phyloP scores from a whole-genome alignment of 2,888 invertebrate species.

The Ennomos quercinarius region DNA sequence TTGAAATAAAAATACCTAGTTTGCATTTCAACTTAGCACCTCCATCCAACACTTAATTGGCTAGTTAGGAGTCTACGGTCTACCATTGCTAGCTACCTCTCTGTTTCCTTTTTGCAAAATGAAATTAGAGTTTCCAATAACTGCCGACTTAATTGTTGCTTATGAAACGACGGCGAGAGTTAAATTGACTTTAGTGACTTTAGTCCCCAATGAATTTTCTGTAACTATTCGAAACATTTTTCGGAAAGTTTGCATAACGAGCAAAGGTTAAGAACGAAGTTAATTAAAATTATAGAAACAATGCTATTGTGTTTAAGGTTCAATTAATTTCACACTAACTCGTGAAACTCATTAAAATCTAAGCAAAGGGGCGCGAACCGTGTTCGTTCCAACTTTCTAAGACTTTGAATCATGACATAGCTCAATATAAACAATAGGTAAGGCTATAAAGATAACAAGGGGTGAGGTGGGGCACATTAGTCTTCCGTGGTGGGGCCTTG shows the following conservation, averaged over 20 bases:
- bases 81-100: conserved; percentile 13
- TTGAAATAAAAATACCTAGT: conserved; percentile 41
- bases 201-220: conserved; percentile 8
- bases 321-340: conserved; percentile 32
- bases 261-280: conserved; percentile 18
- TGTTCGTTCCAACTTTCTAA: conserved; percentile 31
- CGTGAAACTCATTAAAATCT: conserved; percentile 28
- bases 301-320: conserved; percentile 25
- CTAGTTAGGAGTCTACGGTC: conserved; percentile 29
- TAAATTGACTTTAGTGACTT: conserved; percentile 18
- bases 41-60: conserved; percentile 39
- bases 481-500: conserved; percentile 66
- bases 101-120: conserved; percentile 29
- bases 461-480: conserved; percentile 73
- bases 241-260: conserved; percentile 12
- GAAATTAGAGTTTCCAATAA: conserved; percentile 23
- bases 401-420: conserved; percentile 60
- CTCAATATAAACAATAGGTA: conserved; percentile 66
- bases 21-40: conserved; percentile 40
- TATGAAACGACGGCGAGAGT: conserved; percentile 7
- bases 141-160: conserved; percentile 15
- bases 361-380: conserved; percentile 24
- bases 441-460: conserved; percentile 70
- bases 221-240: conserved; percentile 25
- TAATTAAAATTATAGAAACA: conserved; percentile 30